These are phyloP conservation scores for Didymodactylos carnosus DNA, from an alignment of 2,888 invertebrate species.

Conservation along the genomic window DNA sequence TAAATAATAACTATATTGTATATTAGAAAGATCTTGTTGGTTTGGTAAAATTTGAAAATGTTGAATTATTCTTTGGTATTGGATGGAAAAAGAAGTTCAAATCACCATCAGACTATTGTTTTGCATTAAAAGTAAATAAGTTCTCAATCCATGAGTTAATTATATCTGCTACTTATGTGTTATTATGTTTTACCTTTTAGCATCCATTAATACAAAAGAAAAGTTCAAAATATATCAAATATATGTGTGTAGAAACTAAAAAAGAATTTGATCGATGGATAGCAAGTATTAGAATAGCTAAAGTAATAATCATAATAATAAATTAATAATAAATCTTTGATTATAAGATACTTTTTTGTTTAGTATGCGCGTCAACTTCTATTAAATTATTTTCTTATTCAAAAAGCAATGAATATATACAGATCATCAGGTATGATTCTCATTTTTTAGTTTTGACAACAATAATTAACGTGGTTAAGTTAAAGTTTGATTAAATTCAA, in stretches of 20 bases:
- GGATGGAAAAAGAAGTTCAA: constrained; percentile 97
- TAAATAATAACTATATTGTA: neutral
- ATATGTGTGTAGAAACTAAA: constrained; percentile 82
- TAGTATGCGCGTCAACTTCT: constrained; percentile 42
- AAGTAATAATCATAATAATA: constrained; percentile 40
- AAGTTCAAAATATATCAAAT: constrained; percentile 76
- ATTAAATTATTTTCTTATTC: constrained; percentile 48
- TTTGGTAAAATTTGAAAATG: constrained; percentile 70
- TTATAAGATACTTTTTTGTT: neutral
- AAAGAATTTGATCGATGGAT: constrained; percentile 71
- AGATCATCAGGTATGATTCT: neutral
- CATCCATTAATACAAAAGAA: constrained; percentile 76
- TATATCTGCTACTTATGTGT: neutral
- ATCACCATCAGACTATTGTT: constrained; percentile 81
- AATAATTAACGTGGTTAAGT: too few species aligned
- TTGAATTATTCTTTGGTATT: constrained; percentile 64
- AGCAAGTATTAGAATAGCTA: constrained; percentile 78
- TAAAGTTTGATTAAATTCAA: too few species aligned
- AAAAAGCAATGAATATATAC: neutral
- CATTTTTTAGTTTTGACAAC: neutral
- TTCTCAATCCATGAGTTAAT: neutral
- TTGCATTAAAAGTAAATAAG: constrained; percentile 57
- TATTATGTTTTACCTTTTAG: constrained; percentile 20
- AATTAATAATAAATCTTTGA: neutral
- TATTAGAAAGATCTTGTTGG: constrained; percentile 52